phyloP scores from a whole-genome alignment of 2,888 invertebrate genomes.

The Archips crataeganus region DNA sequence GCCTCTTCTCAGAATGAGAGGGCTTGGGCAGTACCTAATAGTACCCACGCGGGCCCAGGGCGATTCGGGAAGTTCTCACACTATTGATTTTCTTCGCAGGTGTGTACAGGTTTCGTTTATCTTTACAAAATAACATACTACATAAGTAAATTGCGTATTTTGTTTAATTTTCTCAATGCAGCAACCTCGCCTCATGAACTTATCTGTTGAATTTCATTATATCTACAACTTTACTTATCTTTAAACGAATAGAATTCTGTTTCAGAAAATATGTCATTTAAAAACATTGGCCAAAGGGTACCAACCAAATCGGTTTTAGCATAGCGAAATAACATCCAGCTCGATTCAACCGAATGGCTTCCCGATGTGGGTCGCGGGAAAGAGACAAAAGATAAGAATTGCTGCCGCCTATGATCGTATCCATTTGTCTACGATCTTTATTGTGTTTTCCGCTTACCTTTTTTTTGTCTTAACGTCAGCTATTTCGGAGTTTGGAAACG shows the following conservation, averaged over 20 bases:
- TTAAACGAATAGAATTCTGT: neutral
- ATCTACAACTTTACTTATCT: neutral
- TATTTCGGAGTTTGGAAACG: neutral
- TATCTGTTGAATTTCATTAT: too few relatives aligned
- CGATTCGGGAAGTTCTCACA: too few relatives aligned
- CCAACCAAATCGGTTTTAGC: slow-evolving; percentile 28
- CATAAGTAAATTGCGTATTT: too few relatives aligned
- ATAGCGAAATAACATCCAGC: slow-evolving; percentile 20
- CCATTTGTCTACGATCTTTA: slow-evolving; percentile 25
- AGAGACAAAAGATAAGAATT: slow-evolving; percentile 2
- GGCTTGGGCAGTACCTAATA: too few relatives aligned
- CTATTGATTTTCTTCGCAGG: too few relatives aligned
- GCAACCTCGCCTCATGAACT: too few relatives aligned
- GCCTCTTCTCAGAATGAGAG: too few relatives aligned
- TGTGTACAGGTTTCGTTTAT: too few relatives aligned
- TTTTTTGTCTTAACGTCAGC: slow-evolving; percentile 3
- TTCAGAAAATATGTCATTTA: slow-evolving; percentile 35
- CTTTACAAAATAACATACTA: too few relatives aligned
- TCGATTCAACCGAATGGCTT: slow-evolving; percentile 22
- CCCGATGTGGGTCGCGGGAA: neutral
- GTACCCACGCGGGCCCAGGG: too few relatives aligned
- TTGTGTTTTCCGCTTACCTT: neutral
- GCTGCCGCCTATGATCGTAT: slow-evolving; percentile 14
- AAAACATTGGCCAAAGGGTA: slow-evolving; percentile 30
- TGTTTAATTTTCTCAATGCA: too few relatives aligned